A percentile compares a stretch with the other conserved stretches of the same genome.
These are phyloP conservation scores for Ailurus styani DNA, from an alignment of 2,113 vertebrate genomes.

Conservation along the genomic window DNA sequence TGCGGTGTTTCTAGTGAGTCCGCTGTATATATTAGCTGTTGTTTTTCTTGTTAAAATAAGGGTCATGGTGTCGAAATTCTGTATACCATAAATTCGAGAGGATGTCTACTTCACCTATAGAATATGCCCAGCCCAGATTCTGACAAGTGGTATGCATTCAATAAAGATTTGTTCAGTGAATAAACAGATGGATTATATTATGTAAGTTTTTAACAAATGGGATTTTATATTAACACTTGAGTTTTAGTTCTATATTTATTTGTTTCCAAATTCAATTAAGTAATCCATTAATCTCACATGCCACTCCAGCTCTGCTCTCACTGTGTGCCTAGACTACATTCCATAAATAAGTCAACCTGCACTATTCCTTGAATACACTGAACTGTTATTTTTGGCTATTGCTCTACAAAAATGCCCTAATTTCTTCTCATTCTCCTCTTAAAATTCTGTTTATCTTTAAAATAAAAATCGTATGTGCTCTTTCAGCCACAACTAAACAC, in stretches of 20 bases:
- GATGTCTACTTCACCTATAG: fast-evolving
- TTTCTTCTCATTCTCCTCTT: background rate
- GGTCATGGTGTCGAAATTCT: background rate
- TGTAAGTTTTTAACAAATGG: background rate
- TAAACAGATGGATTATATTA: background rate
- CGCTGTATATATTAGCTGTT: background rate
- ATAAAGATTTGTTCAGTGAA: background rate
- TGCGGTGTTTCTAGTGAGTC: background rate
- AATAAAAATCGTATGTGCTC: background rate
- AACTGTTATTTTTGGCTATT: background rate
- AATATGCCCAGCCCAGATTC: background rate
- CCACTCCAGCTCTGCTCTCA: background rate
- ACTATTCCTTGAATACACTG: background rate
- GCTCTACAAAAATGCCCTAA: background rate
- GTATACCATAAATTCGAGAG: background rate
- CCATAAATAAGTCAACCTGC: background rate
- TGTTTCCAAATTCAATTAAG: background rate
- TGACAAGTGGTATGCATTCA: background rate
- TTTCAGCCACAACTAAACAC: background rate
- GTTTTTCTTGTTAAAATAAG: background rate
- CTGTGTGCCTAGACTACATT: background rate
- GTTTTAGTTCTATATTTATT: background rate
- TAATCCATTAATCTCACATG: background rate
- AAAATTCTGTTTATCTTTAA: background rate
- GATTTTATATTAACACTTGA: background rate